Conservation (phyloP, 1,140 invertebrate species). For the Hypsibius dujardini region DNA sequence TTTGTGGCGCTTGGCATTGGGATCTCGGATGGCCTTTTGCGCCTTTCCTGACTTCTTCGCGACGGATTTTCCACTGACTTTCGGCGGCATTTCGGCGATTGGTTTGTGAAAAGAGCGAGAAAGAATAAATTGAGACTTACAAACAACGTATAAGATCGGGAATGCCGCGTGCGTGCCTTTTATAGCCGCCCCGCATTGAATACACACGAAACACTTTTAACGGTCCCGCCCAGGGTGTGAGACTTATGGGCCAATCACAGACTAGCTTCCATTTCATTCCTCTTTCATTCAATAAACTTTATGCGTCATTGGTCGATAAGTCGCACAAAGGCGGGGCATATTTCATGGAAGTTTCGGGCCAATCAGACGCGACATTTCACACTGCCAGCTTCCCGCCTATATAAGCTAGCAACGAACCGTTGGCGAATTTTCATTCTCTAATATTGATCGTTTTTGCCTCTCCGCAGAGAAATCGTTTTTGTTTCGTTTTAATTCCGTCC, state of each 20-base stretch:
- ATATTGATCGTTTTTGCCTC: slow-evolving; percentile 24
- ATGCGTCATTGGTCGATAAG: no score
- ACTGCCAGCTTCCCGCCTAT: not conserved
- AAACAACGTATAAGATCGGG: not conserved
- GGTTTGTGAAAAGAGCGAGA: not conserved
- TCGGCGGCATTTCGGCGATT: slow-evolving; percentile 31
- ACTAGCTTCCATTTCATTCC: no score
- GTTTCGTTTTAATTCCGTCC: slow-evolving; percentile 20
- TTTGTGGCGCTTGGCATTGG: slow-evolving; percentile 34
- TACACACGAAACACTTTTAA: not conserved
- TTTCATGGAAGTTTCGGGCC: not conserved
- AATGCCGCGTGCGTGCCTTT: slow-evolving; percentile 16
- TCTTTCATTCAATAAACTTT: no score
- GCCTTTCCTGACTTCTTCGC: slow-evolving; percentile 37
- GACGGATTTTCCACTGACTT: slow-evolving; percentile 33
- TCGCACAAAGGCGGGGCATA: not conserved
- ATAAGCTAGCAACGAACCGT: not conserved
- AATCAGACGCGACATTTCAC: not conserved
- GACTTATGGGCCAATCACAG: not conserved
- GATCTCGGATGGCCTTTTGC: slow-evolving; percentile 31
- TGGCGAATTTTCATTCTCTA: not conserved
- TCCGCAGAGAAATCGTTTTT: slow-evolving; percentile 24
- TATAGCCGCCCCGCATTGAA: not conserved
- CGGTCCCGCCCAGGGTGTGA: no score
- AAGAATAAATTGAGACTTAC: not conserved